Base-by-base conservation (phyloP, 2,113 vertebrate genomes). In the Caranx melampygus region DNA sequence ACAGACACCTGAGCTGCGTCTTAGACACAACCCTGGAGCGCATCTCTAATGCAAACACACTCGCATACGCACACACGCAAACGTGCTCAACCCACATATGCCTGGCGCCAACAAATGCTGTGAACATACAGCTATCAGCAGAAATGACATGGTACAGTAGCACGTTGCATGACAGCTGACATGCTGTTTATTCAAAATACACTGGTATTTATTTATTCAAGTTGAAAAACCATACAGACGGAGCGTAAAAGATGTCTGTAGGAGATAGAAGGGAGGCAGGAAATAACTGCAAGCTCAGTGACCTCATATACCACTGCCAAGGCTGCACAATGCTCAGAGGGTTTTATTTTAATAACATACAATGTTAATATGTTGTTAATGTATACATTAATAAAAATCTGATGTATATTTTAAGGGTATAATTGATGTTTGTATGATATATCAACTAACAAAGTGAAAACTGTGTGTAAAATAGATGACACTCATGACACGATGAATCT, bases 1-100 rank as follows among this genome's bases (percentile, higher is more conserved):
- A 78, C 90, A 91, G 90, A 91, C 92, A 92, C 88, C 91, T 92
- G 89, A 90, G 90, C 84, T 87, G 85, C 80, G 79, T 86, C 87
- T 91, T 77, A 90, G 89, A 89, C 89, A 87, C 89, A 90, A 82
- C 79, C 84, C 82, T 78, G 83, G 72, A 81, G 83, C 26, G 62
- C 84, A 81, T 84, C 87, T 84, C 82, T 80, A 87, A 88, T 87
- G 84, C 88, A 88, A 88, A 86, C 81, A 78, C 82, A 63, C 72
- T 77, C 62, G 45, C 75, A 61, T 42, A 49, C 62, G 35, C 67
- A 73, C 70, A 69, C 66, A 79, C 75, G 60, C 75, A 58, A 75
- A 88, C 85, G 83, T 82, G 85, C 77, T 79, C 67, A 67, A 73
- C 78, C 78, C 75, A 86, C 79, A 81, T 65, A 68, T 66, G 78